Percentiles rank a stretch among this genome's conserved stretches.
These are phyloP conservation scores for Pachymerium ferrugineum DNA, from an alignment of 2,888 invertebrate species.

Conservation along the genomic window DNA sequence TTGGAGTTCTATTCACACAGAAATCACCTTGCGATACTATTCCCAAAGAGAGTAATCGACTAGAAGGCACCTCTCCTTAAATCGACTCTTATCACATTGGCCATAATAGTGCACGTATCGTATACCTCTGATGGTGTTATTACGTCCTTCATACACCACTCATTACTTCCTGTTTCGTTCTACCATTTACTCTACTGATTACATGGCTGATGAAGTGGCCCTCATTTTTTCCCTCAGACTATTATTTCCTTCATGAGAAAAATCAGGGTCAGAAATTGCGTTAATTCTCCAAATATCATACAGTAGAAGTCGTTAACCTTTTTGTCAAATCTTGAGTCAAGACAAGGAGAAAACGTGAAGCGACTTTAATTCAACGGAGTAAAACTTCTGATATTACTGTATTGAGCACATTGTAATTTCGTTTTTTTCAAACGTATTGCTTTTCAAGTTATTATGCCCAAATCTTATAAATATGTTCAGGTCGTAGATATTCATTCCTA, in stretches of 20 bases:
- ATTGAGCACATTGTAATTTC: too few species aligned
- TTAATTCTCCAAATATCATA: too few species aligned
- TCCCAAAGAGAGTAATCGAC: constrained; percentile 3
- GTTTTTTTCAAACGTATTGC: too few species aligned
- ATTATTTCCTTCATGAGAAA: neutral
- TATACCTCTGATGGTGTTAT: constrained; percentile 2
- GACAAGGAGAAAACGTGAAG: too few species aligned
- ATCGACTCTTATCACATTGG: neutral
- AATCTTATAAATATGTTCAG: too few species aligned
- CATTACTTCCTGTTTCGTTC: constrained; percentile 12
- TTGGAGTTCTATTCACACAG: neutral
- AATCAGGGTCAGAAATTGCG: neutral
- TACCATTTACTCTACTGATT: constrained; percentile 5
- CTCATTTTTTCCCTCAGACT: neutral
- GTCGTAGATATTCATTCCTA: too few species aligned
- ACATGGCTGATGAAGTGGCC: neutral
- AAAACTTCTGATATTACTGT: too few species aligned
- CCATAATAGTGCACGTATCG: constrained; percentile 12
- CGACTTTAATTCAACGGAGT: too few species aligned
- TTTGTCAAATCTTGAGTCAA: too few species aligned
- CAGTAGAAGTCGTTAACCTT: too few species aligned
- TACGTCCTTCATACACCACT: constrained; percentile 21
- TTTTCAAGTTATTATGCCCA: too few species aligned
- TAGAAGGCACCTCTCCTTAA: neutral
- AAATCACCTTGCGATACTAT: constrained; percentile 2